A percentile compares a stretch with the other conserved stretches of the same genome.
phyloP scores from a whole-genome alignment of 53 echinoderm and acorn worm species.

The Holothuria scabra region DNA sequence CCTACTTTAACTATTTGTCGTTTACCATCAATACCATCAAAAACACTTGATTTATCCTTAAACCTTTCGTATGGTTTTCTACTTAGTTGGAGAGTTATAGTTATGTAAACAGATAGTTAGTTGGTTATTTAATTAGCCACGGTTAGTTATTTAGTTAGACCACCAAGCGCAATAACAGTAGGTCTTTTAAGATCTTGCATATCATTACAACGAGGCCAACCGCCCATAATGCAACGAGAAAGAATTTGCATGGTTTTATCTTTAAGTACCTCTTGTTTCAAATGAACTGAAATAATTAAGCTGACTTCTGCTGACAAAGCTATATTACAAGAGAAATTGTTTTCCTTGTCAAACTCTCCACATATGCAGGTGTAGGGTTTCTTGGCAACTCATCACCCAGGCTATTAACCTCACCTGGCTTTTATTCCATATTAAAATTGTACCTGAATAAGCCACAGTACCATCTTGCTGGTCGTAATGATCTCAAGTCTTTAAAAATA shows the following conservation, averaged over 20 bases:
- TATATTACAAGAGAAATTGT: background rate
- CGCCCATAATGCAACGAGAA: background rate
- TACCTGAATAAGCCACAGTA: background rate
- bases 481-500: background rate
- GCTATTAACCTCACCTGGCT: background rate
- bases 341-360: background rate
- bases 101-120: too few species aligned
- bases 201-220: background rate
- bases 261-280: conserved; percentile 3
- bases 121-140: too few species aligned
- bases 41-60: background rate
- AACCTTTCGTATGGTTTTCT: background rate
- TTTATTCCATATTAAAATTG: background rate
- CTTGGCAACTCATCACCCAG: background rate
- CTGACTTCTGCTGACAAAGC: background rate
- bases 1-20: background rate
- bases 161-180: too few species aligned
- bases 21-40: background rate
- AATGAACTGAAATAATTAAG: background rate
- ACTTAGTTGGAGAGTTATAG: too few species aligned
- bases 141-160: too few species aligned
- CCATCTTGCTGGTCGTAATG: background rate
- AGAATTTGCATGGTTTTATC: background rate
- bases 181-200: too few species aligned
- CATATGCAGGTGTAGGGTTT: background rate